Conservation (phyloP, 2,113 vertebrate species). For the Pygoscelis adeliae region DNA sequence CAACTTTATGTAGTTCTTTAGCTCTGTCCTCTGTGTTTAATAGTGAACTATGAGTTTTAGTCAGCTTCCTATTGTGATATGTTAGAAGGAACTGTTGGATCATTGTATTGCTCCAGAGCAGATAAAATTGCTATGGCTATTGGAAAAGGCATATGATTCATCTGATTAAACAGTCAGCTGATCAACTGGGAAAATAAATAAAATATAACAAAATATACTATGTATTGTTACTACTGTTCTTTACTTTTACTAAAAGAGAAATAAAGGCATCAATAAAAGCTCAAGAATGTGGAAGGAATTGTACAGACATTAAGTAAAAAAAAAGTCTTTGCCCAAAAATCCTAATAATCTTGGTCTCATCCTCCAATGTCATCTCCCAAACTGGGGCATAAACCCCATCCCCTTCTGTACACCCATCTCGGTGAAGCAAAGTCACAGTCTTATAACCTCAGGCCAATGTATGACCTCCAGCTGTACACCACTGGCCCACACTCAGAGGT, state of each 20-base stretch:
- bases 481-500: rapidly evolving
- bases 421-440: background rate
- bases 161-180: background rate
- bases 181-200: background rate
- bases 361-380: background rate
- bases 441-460: background rate
- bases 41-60: background rate
- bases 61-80: background rate
- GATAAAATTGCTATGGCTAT: background rate
- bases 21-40: background rate
- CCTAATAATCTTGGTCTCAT: background rate
- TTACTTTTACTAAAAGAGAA: background rate
- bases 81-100: background rate
- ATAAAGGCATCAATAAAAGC: background rate
- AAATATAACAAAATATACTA: background rate
- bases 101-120: background rate
- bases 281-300: background rate
- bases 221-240: background rate
- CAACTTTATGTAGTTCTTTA: background rate
- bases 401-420: background rate
- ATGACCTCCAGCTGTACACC: background rate
- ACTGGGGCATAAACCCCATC: background rate
- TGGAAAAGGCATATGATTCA: background rate
- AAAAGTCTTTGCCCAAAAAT: background rate
- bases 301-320: background rate